Evolutionary conservation across 2,888 invertebrate species (phyloP), one percentile per base, ranked within the genome.

Genomic region (Caenorhabditis parvicauda): DNA sequence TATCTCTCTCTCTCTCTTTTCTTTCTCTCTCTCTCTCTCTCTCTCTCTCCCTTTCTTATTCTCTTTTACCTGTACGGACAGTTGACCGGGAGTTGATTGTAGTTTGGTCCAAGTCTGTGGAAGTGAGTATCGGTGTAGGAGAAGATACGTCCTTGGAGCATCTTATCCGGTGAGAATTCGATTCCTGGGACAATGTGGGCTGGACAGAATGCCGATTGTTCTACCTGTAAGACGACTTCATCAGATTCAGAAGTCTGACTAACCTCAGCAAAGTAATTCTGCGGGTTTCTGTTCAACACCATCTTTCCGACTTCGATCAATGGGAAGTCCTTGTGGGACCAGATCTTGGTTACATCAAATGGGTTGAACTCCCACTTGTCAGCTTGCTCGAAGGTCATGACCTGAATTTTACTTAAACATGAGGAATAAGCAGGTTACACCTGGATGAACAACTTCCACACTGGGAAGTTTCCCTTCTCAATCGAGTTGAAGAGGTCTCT

Each of bases 91-190:
- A 98, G 86, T 82, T 95, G 94, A 65, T 90, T 86, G 82, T 88
- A 90, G 85, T 98, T 98, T 0, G 91, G 86, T 6, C 96, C 96
- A 71, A 98, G 85, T 48, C 92, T 88, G 83, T 92, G 88, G 66
- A 90, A 87, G 78, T 95, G 95, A 0, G 96, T 92, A 83, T 96
- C 95, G 0, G 88, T 87, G 83, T 96, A 85, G 7, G 84, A 83
- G 75, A 83, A 85, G 55, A 85, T 67, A 43, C 84, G 83, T 25
- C 84, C 84, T 82, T 81, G 81, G 43, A 81, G 72, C 81, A 81
- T 81, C 68, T 79, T 81, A 55, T 81, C 81, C 19, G 79, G 81
- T 1, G 77, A 79, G 64, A 81, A 76, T 52, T 81, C 82, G 42
- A 82, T 75, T 47, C 81, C 82, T 7, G 81, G 82, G 9, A 81